Base-by-base conservation (phyloP, 2,797 vertebrate species). In the Eleutherodactylus coqui region DNA sequence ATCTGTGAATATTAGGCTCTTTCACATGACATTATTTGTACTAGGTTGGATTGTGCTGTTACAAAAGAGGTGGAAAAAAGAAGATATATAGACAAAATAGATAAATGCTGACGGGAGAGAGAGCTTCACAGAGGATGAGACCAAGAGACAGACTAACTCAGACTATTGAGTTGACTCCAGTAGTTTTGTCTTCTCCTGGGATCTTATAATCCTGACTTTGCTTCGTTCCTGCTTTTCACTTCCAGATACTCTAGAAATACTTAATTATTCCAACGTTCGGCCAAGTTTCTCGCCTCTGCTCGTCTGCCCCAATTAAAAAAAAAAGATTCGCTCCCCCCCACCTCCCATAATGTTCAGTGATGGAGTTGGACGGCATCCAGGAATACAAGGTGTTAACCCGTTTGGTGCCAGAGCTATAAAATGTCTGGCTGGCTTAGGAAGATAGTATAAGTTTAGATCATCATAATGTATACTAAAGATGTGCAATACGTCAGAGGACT, bases 181-280 rank as follows among this genome's bases (percentile, higher is more conserved):
- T 79, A 64, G 58, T 82, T 86, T 43, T 43, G 67, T 67, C 36
- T 58, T 67, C 82, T 79, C 86, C 53, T 47, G 86, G 67, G 82
- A 75, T 38, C 17, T 41, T 43, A 55, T 87, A 87, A 84, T 87
- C 81, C 86, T 84, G 75, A 87, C 75, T 87, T 75, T 75, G 82
- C 76, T 84, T 41, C 69, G 27, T 75, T 81, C 64, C 69, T 67
- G 78, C 79, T 60, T 86, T 86, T 75, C 80, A 67, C 43, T 79
- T 84, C 64, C 75, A 87, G 80, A 87, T 76, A 72, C 80, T 82
- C 80, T 82, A 72, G 64, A 84, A 83, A 73, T 75, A 64, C 82
- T 84, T 87, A 87, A 87, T 87, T 87, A 87, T 87, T 84, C 86
- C 81, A 79, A 64, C 64, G 43, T 64, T 79, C 86, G 62, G 86